Evolutionary conservation across 2,113 vertebrate species (phyloP).

Genomic region (Orthonyx spaldingii): DNA sequence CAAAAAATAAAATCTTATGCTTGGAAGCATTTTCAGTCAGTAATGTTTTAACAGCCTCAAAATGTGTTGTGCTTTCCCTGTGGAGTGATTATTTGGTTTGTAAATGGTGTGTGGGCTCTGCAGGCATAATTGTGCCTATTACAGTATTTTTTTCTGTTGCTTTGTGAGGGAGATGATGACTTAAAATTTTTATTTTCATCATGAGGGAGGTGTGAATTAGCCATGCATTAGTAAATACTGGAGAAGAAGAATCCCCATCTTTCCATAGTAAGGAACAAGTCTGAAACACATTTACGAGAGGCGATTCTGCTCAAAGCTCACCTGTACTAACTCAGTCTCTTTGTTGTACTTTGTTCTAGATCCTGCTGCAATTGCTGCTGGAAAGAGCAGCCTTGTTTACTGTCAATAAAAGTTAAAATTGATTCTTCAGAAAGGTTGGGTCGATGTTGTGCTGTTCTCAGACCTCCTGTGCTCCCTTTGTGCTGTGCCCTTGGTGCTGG

Average conservation of each 20-base stretch:
- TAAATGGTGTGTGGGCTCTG: background rate
- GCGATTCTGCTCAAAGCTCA: background rate
- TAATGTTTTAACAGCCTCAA: background rate
- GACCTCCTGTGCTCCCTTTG: background rate
- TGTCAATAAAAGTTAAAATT: constrained; percentile 7
- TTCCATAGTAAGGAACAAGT: background rate
- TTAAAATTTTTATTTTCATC: background rate
- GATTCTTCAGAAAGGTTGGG: background rate
- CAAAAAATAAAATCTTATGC: background rate
- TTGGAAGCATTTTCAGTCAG: background rate
- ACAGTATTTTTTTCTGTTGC: background rate
- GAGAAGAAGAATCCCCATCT: background rate
- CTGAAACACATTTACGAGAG: background rate
- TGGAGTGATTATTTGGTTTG: background rate
- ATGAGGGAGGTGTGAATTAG: background rate
- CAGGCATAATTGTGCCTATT: background rate
- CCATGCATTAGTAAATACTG: background rate
- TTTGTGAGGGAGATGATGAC: background rate
- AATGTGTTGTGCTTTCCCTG: background rate
- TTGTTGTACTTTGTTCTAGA: background rate
- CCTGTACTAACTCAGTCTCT: background rate
- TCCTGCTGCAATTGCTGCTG: background rate
- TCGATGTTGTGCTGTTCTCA: background rate
- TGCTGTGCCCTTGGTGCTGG: no score
- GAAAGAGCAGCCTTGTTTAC: background rate